Conservation (phyloP, 2,888 invertebrate genomes). For the Achlya flavicornis region DNA sequence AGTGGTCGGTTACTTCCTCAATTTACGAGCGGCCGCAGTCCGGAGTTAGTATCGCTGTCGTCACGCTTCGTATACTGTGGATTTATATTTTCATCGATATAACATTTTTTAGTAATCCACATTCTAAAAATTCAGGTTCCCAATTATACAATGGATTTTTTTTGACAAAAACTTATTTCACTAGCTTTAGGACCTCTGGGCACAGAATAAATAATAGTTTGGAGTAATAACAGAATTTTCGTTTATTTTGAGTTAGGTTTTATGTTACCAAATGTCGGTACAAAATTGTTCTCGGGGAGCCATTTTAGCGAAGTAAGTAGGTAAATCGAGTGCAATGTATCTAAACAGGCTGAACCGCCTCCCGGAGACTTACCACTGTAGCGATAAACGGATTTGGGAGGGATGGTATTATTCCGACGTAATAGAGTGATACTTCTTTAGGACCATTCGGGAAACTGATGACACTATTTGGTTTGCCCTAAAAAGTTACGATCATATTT, state of each 20-base stretch:
- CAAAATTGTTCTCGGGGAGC: constrained; percentile 46
- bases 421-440: constrained; percentile 75
- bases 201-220: neutral
- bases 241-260: neutral
- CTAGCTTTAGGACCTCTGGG: neutral
- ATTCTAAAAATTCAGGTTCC: constrained; percentile 32
- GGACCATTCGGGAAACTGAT: constrained; percentile 71
- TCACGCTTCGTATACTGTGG: constrained; percentile 72
- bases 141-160: constrained; percentile 25
- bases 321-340: constrained; percentile 65
- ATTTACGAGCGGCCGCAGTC: constrained; percentile 69
- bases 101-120: constrained; percentile 41
- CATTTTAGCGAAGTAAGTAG: constrained; percentile 39
- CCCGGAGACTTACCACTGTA: constrained; percentile 60
- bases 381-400: constrained; percentile 76
- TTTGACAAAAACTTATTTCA: constrained; percentile 12
- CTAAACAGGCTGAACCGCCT: constrained; percentile 58
- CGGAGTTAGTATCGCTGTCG: constrained; percentile 74
- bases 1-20: constrained; percentile 70
- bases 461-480: constrained; percentile 77
- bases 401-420: constrained; percentile 65
- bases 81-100: constrained; percentile 69
- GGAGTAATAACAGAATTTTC: neutral
- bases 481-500: constrained; percentile 78
- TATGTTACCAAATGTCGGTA: constrained; percentile 26